Evolutionary conservation across 1,140 invertebrate genomes (phyloP), one percentile per base, ranked within the genome.

Genomic region (Drosophila sechellia): DNA sequence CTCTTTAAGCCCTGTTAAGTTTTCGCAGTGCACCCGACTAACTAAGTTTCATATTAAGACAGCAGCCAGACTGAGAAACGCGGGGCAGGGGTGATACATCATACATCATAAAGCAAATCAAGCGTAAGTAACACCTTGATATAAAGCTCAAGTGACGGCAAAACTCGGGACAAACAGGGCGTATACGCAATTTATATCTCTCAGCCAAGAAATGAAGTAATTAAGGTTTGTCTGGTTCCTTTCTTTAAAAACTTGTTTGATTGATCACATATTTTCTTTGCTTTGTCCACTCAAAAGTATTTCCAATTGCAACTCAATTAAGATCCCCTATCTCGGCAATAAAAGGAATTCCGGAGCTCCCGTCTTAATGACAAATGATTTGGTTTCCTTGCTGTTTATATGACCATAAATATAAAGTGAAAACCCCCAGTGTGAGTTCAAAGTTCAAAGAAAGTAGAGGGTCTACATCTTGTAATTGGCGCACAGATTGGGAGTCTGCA

Each of bases 271-370:
- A 57, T 39, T 42, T 12, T 3, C 20, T 53, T 5, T 13, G 25
- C 34, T 55, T 64, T 50, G 54, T 46, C 35, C 59, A 42, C 46
- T 22, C 46, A 53, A 46, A 43, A n/a, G 13, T 63, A 70, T 72
- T 68, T 72, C 57, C 83, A 79, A 87, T 81, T 89, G 80, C 71
- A 89, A 87, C 71, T 87, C 84, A 87, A 87, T 87, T 87, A 83
- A 87, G 83, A 87, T 87, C 58, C 45, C 39, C 71, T 57, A 87
- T 87, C 83, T 71, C 35, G 34, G 31, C 10, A 79, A 79, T 73
- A 54, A 77, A 69, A 43, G 59, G 64, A 77, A 83, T 83, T 79
- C 80, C 63, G 60, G 53, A 56, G 52, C 46, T 54, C 50, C 43
- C 59, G 46, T 68, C 50, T 42, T 40, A 52, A 69, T 63, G 61